Evolutionary conservation across 2,113 vertebrate species (phyloP).

Genomic region (Pan troglodytes): DNA sequence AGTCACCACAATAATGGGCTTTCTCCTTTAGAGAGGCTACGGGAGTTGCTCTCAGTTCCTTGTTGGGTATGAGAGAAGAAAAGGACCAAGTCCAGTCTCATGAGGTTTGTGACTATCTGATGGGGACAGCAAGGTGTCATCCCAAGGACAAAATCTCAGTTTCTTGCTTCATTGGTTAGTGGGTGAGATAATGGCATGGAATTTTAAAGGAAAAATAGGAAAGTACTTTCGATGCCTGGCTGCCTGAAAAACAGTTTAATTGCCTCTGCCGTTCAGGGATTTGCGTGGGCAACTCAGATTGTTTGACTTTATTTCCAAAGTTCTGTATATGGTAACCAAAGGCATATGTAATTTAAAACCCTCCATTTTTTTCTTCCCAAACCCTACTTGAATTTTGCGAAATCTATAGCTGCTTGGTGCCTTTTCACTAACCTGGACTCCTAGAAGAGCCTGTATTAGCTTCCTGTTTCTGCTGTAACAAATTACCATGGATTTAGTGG

Average conservation of each 20-base stretch:
- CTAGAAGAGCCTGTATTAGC: not conserved
- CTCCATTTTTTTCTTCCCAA: not conserved
- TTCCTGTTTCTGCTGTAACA: not conserved
- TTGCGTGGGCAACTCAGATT: not conserved
- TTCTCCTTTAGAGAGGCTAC: not conserved
- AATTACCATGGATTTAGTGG: not conserved
- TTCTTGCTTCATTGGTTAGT: not conserved
- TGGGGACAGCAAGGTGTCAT: not conserved
- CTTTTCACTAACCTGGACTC: not conserved
- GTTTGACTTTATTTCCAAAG: not conserved
- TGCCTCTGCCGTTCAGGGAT: not conserved
- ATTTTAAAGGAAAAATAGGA: not conserved
- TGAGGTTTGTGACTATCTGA: not conserved
- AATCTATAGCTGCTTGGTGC: not conserved
- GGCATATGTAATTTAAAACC: not conserved
- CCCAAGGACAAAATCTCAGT: not conserved
- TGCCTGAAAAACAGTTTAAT: not conserved
- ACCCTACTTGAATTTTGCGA: not conserved
- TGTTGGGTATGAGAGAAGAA: not conserved
- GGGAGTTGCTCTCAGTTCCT: not conserved
- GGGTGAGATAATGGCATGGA: not conserved
- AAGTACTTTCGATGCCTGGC: not conserved
- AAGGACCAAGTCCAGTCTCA: not conserved
- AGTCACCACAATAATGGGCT: not conserved
- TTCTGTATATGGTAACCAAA: not conserved